Evolutionary conservation across 92 coral and sea anemone species (phyloP).

Genomic region (Desmophyllum pertusum): DNA sequence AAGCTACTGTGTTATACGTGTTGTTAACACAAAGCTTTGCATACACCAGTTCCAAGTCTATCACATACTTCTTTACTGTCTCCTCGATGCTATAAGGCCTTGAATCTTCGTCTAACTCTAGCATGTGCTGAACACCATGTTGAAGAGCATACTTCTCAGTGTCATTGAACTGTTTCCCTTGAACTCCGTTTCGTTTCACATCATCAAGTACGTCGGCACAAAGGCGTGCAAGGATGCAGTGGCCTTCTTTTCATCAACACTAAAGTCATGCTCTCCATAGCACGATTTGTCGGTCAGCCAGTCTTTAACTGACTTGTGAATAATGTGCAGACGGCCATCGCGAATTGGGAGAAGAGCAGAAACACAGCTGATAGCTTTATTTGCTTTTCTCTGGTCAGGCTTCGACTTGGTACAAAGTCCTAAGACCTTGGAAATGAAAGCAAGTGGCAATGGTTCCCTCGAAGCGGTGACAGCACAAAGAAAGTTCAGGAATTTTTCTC

Average conservation of each 20-base stretch:
- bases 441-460: background rate
- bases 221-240: slow-evolving; percentile 37
- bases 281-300: slow-evolving; percentile 30
- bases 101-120: background rate
- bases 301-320: slow-evolving; percentile 66
- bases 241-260: slow-evolving; percentile 50
- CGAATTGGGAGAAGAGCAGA: slow-evolving; percentile 51
- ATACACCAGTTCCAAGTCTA: slow-evolving; percentile 1
- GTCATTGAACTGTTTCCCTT: background rate
- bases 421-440: background rate
- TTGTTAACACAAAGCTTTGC: slow-evolving; percentile 20
- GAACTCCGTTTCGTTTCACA: background rate
- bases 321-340: slow-evolving; percentile 36
- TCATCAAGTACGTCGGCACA: slow-evolving; percentile 21
- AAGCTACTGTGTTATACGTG: background rate
- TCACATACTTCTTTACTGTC: background rate
- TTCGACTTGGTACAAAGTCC: background rate
- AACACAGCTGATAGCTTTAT: slow-evolving; percentile 24
- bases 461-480: background rate
- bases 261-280: slow-evolving; percentile 18
- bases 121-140: slow-evolving; percentile 26
- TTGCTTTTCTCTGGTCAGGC: background rate
- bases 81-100: background rate
- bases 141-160: slow-evolving; percentile 5
- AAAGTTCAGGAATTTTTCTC: background rate